Base-by-base conservation (phyloP, 2,888 invertebrate genomes). In the Lissocephala sabroskyi region DNA sequence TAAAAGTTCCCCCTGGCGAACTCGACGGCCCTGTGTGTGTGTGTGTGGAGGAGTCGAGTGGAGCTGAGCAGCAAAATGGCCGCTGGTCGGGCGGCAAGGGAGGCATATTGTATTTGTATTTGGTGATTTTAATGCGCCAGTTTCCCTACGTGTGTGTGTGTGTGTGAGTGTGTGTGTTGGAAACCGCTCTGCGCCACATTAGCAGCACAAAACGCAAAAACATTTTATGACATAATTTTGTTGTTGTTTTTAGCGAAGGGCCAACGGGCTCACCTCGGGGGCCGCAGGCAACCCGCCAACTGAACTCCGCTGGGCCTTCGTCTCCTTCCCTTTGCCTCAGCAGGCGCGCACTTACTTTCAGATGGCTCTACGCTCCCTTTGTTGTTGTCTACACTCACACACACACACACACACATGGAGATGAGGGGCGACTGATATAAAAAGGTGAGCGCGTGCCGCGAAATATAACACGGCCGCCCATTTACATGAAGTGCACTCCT, bases 101-200 rank as follows among this genome's bases (percentile, higher is more conserved):
- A 17, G 35, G 64, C 64, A 64, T 64, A 64, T 63, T 64, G 62
- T 70, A 64, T 67, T 70, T 73, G 73, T 73, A 56, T 73, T 71
- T 73, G 67, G 68, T 64, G 76, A 70, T 76, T 76, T 76, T 73
- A 70, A 76, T 70, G 68, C 68, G 57, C 61, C 73, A 76, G 64
- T 68, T 76, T 37, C 16, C 17, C 1, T 23, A 13, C 29, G 28
- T 43, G 33, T 13, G 11, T 18, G 29, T 7, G 26, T 14, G n/a
- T 3, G 3, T 32, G n/a, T 18, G 46, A 33, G 41, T 30, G 33
- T 5, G n/a, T 33, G 28, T 33, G 26, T 46, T 42, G 50, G 45
- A 9, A 23, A 33, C 11, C 35, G 35, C 43, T 32, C 30, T 26
- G 30, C 32, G 36, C 40, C 30, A 57, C 64, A 62, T 64, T 64